Evolutionary conservation across 2,888 invertebrate species (phyloP), one percentile per base, ranked within the genome.

Genomic region (Conchocele bisecta): DNA sequence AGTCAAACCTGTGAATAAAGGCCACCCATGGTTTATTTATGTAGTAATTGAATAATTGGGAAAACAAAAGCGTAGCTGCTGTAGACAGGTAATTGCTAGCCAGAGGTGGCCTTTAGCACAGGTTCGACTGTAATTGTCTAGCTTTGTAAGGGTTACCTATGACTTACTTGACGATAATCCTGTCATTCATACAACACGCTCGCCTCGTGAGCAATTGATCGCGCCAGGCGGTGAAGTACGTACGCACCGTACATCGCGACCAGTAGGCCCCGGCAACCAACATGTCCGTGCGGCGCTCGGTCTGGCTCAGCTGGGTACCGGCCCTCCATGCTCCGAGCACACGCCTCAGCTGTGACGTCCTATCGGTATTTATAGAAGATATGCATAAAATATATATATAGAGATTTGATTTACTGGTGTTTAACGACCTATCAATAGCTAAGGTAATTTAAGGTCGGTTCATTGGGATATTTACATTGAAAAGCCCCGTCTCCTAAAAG

Each of bases 141-240:
- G 17, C 17, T n/a, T 15, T 9, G 44, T 44, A 44, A 44, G 17
- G 20, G 20, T 11, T 44, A 17, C 13, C 9, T 9, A 20, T 22
- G 20, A 46, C 65, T 48, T 53, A 85, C 83, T 67, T 77, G 51
- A 64, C 60, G 20, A 83, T 59, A 44, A 68, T 77, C 11, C 59
- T 66, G 46, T 84, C 58, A 35, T 66, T 71, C 60, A 81, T 70
- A 28, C 64, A 66, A 15, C 60, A 61, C n/a, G 86, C 84, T 50
- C 75, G 68, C 28, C 64, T 75, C 17, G 76, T 79, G 39, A 76
- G 56, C 26, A 84, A 65, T 17, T 59, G 61, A 22, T 86, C 84
- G 13, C 74, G 59, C 87, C 87, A 87, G 15, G 74, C 67, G 1
- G 68, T 53, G 70, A 87, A 87, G 51, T 66, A 44, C 11, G 66